Evolutionary conservation across 2,113 vertebrate species (phyloP), one percentile per base, ranked within the genome.

Genomic region (Paralichthys olivaceus): DNA sequence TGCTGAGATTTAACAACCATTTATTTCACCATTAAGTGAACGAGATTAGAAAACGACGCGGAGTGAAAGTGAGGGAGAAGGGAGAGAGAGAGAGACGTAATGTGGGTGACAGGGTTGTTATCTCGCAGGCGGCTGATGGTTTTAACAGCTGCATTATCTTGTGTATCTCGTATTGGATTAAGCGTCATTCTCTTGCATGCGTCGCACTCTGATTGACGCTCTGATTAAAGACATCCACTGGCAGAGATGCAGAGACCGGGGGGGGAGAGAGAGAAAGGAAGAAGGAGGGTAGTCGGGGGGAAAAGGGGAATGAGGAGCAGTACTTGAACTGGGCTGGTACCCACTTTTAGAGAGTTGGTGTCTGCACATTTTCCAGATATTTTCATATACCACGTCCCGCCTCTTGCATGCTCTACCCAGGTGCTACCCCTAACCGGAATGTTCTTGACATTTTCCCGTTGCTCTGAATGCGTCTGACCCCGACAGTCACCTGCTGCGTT

Each of bases 81-180:
- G 51, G 73, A 2, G 54, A 32, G 51, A 45, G 51, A 45, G 74
- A 25, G 75, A 58, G 79, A 57, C 69, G 87, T 82, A 84, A 84
- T 69, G 75, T 72, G 75, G 84, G 54, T 88, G 87, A 90, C 86
- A 87, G 89, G 77, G 80, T 75, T 81, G 79, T 92, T 93, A 92
- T 93, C 87, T 89, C 5, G 77, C 77, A 72, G 86, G 65, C 81
- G 22, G 79, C 75, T 86, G 84, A 89, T 75, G 82, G 84, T 78
- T 93, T 90, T 87, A 87, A 83, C 80, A 89, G 87, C 84, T 91
- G 86, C 84, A 85, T 91, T 90, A 92, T 92, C 92, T 86, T 56
- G 70, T 88, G 84, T 84, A 91, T 84, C 87, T 88, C 77, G 68
- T 84, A 87, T 92, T 91, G 87, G 90, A 90, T 91, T 91, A 87